Evolutionary conservation across 2,113 vertebrate genomes (phyloP), one percentile per base, ranked within the genome.

Genomic region (Monarcha castaneiventris): DNA sequence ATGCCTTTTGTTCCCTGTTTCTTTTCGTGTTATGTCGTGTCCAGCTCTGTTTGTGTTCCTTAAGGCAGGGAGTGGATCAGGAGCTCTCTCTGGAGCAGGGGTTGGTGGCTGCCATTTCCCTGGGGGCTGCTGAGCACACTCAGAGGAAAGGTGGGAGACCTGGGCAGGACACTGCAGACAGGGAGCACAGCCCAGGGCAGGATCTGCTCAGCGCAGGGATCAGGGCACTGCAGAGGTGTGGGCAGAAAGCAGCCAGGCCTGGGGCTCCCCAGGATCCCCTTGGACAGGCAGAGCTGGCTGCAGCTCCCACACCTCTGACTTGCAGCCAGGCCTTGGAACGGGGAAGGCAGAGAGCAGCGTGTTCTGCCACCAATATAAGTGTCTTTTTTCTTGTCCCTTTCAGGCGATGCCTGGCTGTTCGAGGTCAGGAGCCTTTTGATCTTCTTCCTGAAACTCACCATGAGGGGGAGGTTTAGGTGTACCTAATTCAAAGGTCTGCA

Each of bases 271-370:
- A 35, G 91, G 93, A 71, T 54, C 18, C 77, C 12, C 58, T 76
- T 76, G 89, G 79, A 73, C 64, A 91, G 73, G 84, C 93, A 75
- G 52, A 63, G 69, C 81, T 96, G 93, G 93, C 92, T 84, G 93
- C 74, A 68, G 92, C 93, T 78, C 95, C 82, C 7, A 71, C 27
- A 1, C 51, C 69, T 13, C 73, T 82, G 93, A 84, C 87, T 93
- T 17, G 2, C 84, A 91, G 96, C 90, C 95, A 95, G 84, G 69
- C 58, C 77, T 25, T 78, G 77, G 64, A 95, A 78, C 3, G 87
- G 69, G 64, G 48, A 13, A 62, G 54, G 49, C 72, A 94, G 73
- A 63, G 74, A 68, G 81, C 93, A 7, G 74, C 20, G 1, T 89
- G 78, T 82, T 95, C 93, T 62, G 69, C 55, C 81, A 29, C 66